Evolutionary conservation across 2,888 invertebrate species (phyloP).

Genomic region (Tetragonula carbonaria): DNA sequence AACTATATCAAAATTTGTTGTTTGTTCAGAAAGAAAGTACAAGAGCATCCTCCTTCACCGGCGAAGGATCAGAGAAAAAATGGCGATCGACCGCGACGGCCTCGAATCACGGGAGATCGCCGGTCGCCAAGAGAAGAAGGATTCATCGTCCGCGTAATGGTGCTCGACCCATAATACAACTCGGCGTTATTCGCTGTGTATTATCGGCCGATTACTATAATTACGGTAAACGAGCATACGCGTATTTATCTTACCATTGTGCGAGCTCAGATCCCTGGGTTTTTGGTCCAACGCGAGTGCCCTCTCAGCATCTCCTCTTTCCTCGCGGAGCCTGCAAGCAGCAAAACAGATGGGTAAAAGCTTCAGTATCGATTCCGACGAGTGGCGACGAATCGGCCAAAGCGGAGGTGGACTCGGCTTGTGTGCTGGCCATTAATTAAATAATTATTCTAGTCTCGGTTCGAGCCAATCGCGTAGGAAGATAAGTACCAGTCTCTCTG

Average conservation of each 20-base stretch:
- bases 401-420: slow-evolving; percentile 67
- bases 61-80: background rate
- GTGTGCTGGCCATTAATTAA: slow-evolving; percentile 78
- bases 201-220: slow-evolving; percentile 63
- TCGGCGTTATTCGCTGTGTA: slow-evolving; percentile 58
- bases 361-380: slow-evolving; percentile 66
- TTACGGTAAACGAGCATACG: slow-evolving; percentile 55
- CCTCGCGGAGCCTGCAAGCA: slow-evolving; percentile 93
- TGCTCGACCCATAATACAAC: slow-evolving; percentile 33
- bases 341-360: slow-evolving; percentile 72
- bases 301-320: slow-evolving; percentile 93
- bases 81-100: background rate
- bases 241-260: slow-evolving; percentile 89
- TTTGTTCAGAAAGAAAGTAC: background rate
- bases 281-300: slow-evolving; percentile 92
- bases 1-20: too few relatives aligned
- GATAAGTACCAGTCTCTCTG: slow-evolving; percentile 77
- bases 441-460: slow-evolving; percentile 79
- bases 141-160: slow-evolving; percentile 47
- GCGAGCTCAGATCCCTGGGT: slow-evolving; percentile 93
- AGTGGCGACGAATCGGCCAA: slow-evolving; percentile 63
- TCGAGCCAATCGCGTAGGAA: slow-evolving; percentile 75
- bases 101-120: slow-evolving; percentile 30
- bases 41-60: background rate
- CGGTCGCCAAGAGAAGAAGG: slow-evolving; percentile 63